Base-by-base conservation (phyloP, 2,888 invertebrate species). In the Apamea monoglypha region DNA sequence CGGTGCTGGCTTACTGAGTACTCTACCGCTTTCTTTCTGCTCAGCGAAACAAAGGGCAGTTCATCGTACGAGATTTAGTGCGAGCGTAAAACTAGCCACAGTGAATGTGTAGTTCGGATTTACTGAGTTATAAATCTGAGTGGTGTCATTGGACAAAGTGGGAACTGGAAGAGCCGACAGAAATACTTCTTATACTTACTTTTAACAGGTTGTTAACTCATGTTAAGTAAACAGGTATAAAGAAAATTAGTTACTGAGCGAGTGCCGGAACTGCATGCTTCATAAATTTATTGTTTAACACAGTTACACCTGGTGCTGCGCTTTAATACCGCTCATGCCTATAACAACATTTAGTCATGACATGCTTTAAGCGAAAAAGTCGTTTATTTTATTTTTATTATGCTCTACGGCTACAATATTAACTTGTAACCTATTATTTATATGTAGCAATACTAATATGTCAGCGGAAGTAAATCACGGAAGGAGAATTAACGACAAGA, bases 21-120 rank as follows among this genome's bases (percentile, higher is more conserved):
- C 80, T 80, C 50, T 44, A 83, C 67, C 75, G 80, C 83, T 87
- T 90, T 90, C 89, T 91, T 92, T 91, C 85, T 80, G 67, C 67
- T 73, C 76, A 85, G 78, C 76, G 87, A 91, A 90, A 91, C 91
- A 91, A 91, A 90, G 90, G 89, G 86, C 87, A 88, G 89, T 91
- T 88, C 89, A 88, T 91, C 84, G 90, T 74, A 83, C 81, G 82
- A 92, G 91, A 93, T 92, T 92, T 92, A 92, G 89, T 89, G 86
- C 83, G 85, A 86, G 85, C 87, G 89, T 87, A 88, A 90, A 91
- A 89, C 85, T 87, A 88, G 88, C 89, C 87, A 83, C 87, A 85
- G 85, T 82, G 74, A 87, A 84, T 89, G 88, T 88, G 88, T 85
- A 90, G 86, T 88, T 79, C 82, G 84, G 85, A 90, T 90, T 91